These are phyloP conservation scores for Aethina tumida DNA, from an alignment of 1,140 invertebrate genomes.

Conservation along the genomic window DNA sequence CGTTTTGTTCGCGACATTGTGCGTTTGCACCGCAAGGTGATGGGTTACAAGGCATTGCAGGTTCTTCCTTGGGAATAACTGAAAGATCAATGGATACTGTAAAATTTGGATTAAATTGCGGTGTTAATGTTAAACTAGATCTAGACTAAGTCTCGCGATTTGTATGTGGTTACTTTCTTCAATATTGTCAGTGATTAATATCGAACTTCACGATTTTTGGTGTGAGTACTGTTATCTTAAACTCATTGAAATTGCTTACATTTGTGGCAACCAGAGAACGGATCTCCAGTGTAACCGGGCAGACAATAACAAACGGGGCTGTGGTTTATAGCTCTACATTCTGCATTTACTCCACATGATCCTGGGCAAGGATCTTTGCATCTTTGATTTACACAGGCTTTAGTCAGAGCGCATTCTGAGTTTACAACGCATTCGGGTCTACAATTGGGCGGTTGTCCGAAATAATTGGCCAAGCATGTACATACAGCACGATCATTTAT, in stretches of 20 bases:
- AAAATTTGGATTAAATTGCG: background rate
- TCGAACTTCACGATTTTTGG: background rate
- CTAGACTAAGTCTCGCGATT: no score
- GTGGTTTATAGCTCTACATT: slow-evolving; percentile 55
- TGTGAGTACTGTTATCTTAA: no score
- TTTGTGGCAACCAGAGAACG: slow-evolving; percentile 42
- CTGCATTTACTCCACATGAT: slow-evolving; percentile 52
- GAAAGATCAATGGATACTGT: slow-evolving; percentile 16
- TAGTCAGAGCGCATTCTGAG: slow-evolving; percentile 48
- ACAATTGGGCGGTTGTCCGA: slow-evolving; percentile 51
- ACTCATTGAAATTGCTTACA: slow-evolving; percentile 24
- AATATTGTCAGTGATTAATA: background rate
- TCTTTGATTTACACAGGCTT: slow-evolving; percentile 54
- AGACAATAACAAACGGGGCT: slow-evolving; percentile 48
- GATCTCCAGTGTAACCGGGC: slow-evolving; percentile 43
- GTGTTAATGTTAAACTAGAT: no score
- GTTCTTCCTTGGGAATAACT: slow-evolving; percentile 36
- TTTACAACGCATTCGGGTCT: slow-evolving; percentile 53
- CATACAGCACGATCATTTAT: slow-evolving; percentile 47
- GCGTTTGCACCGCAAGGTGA: slow-evolving; percentile 74
- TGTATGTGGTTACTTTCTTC: no score
- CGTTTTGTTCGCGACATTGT: slow-evolving; percentile 62
- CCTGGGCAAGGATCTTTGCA: slow-evolving; percentile 58
- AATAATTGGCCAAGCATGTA: slow-evolving; percentile 48
- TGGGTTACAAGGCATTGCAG: slow-evolving; percentile 45